Base-by-base conservation (phyloP, 1,140 invertebrate genomes). In the Pseudoatta argentina region DNA sequence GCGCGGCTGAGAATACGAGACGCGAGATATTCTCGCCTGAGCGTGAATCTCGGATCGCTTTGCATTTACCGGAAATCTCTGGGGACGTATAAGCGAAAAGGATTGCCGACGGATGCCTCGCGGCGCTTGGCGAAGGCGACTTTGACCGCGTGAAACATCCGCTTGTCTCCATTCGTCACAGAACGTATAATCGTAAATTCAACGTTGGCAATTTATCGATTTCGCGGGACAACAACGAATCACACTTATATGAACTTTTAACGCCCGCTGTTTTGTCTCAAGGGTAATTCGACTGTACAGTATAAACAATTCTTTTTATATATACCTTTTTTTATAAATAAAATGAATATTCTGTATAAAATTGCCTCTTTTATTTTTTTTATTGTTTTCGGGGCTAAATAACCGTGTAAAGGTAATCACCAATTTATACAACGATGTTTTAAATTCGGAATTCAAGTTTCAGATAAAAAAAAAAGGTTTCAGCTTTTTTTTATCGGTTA, bases 1-100 rank as follows among this genome's bases (percentile, higher is more conserved):
- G 39, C 64, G 77, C 48, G n/a, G 4, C 55, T 14, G 79, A 24
- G 79, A 59, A 73, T 59, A 59, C 53, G 66, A 73, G 73, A 61
- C 39, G 77, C 77, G 69, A 48, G 79, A 82, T 82, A 82, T 82
- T 82, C 78, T 82, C 79, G 67, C 51, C 21, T 24, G 64, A 10
- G 78, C 30, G 79, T 18, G 55, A 61, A 12, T 44, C 34, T 6
- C 34, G 34, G 12, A 73, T 82, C 21, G 44, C 30, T 67, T 73
- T 48, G 69, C 24, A 55, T 16, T 44, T 48, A 61, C 79, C 69
- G 44, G 57, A 83, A 83, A 83, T 83, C 79, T 75, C 14, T 18
- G 14, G 44, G 18, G 55, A 83, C 55, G 39, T 61, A 48, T 16
- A 24, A 63, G 69, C 69, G 55, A 48, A 48, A 51, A 24, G 44